phyloP scores from a whole-genome alignment of 2,113 vertebrate genomes.

The Vidua macroura region DNA sequence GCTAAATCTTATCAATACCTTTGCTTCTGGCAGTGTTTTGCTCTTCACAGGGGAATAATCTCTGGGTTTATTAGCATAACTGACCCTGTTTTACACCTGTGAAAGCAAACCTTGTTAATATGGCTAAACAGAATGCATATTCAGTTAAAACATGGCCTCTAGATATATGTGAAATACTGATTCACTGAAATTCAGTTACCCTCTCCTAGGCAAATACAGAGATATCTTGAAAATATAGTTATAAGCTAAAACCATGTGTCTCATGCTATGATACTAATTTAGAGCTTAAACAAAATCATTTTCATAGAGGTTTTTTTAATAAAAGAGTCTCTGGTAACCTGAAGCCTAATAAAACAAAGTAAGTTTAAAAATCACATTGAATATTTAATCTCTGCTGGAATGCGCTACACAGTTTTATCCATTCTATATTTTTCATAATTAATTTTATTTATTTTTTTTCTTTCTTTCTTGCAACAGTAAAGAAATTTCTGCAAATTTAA shows the following conservation, averaged over 20 bases:
- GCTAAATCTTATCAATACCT: background rate
- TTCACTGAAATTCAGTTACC: background rate
- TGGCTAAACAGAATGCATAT: background rate
- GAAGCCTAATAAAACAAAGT: background rate
- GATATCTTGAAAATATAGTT: background rate
- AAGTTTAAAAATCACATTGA: background rate
- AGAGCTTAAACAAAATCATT: background rate
- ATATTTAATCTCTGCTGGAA: background rate
- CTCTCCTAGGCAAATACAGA: background rate
- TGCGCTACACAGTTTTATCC: background rate
- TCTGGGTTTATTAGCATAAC: slow-evolving; percentile 2
- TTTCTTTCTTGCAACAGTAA: background rate
- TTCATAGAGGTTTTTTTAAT: background rate
- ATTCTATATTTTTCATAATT: background rate
- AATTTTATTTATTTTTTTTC: fast-evolving
- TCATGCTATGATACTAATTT: background rate
- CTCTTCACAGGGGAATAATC: background rate
- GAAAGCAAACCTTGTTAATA: background rate
- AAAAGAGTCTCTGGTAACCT: background rate
- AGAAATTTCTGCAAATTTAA: background rate
- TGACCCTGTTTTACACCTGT: background rate
- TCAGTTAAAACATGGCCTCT: background rate
- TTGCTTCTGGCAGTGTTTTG: background rate
- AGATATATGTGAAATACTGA: background rate
- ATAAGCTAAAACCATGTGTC: background rate